Evolutionary conservation across 2,113 vertebrate species (phyloP).

Genomic region (Seriola aureovittata): DNA sequence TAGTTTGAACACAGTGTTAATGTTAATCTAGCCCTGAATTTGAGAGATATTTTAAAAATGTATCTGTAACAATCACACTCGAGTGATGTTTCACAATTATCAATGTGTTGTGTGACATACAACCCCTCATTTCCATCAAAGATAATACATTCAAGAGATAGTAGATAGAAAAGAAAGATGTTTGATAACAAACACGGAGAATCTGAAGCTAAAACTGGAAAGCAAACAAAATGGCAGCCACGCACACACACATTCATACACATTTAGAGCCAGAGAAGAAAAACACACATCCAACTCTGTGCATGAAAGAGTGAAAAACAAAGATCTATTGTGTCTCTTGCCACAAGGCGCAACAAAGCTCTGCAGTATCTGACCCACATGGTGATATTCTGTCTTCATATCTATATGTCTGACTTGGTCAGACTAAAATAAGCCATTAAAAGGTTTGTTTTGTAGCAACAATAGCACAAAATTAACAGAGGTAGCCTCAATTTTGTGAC

Average conservation of each 20-base stretch:
- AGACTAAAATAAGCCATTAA: background rate
- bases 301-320: slow-evolving; percentile 7
- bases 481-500: background rate
- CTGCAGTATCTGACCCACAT: background rate
- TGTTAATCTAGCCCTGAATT: background rate
- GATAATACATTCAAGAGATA: background rate
- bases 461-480: background rate
- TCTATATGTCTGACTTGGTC: background rate
- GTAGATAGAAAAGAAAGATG: background rate
- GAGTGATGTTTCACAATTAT: background rate
- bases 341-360: slow-evolving; percentile 1
- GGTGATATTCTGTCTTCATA: background rate
- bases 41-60: background rate
- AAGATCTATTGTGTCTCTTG: slow-evolving; percentile 19
- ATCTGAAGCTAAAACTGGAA: slow-evolving; percentile 8
- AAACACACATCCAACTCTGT: background rate
- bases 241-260: background rate
- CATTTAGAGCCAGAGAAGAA: background rate
- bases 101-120: background rate
- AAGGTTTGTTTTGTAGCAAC: background rate
- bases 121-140: background rate
- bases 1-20: no score
- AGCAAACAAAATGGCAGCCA: slow-evolving; percentile 62
- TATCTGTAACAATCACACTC: background rate
- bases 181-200: background rate